phyloP scores from a whole-genome alignment of 2,888 invertebrate species.

The Tipula unca region DNA sequence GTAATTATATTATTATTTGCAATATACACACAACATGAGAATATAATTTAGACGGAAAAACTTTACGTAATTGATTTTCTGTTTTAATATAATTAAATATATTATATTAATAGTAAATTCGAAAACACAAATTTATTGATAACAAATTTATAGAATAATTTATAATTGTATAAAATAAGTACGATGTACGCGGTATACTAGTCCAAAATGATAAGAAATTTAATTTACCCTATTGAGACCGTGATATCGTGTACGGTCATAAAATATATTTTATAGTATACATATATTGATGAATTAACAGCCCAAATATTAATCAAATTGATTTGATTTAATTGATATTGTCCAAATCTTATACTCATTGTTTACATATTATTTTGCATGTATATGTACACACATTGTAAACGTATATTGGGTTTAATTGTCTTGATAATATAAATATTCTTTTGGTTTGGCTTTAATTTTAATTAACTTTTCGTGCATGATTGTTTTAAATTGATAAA shows the following conservation, averaged over 20 bases:
- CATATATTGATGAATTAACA: too few relatives aligned
- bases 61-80: background rate
- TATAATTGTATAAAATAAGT: background rate
- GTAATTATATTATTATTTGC: background rate
- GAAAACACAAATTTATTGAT: background rate
- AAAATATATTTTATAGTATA: too few relatives aligned
- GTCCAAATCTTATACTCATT: too few relatives aligned
- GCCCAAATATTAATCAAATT: too few relatives aligned
- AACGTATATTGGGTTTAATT: too few relatives aligned
- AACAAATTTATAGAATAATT: background rate
- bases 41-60: background rate
- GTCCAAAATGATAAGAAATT: background rate
- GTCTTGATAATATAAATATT: too few relatives aligned
- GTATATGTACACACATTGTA: too few relatives aligned
- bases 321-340: too few relatives aligned
- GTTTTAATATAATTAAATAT: background rate
- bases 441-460: too few relatives aligned
- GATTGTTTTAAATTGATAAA: too few relatives aligned
- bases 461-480: too few relatives aligned
- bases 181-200: background rate
- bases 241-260: background rate
- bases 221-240: background rate
- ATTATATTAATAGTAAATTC: background rate
- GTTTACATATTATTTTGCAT: too few relatives aligned
- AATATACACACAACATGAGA: background rate